A percentile compares a stretch with the other conserved stretches of the same genome.
Evolutionary conservation across 1,140 invertebrate genomes (phyloP).

Genomic region (Eriocheir sinensis): DNA sequence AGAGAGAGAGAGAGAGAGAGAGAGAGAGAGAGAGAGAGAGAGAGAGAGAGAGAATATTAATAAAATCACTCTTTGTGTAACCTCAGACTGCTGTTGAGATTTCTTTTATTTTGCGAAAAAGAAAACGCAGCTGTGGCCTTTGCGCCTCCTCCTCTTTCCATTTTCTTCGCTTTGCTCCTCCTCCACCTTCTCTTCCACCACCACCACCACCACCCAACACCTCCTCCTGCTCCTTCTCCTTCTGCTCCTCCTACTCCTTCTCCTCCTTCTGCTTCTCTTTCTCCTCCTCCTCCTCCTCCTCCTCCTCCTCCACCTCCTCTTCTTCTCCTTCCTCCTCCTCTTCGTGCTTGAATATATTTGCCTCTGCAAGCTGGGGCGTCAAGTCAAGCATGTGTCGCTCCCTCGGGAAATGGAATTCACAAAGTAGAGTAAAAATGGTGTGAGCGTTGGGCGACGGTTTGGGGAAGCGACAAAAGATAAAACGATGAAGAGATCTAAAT

Average conservation of each 20-base stretch:
- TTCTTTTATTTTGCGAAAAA: neutral
- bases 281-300: conserved; percentile 17
- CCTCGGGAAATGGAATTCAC: conserved; percentile 3
- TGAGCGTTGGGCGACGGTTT: neutral
- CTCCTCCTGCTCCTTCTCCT: too few relatives aligned
- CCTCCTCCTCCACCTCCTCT: conserved; percentile 18
- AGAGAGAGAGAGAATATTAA: neutral
- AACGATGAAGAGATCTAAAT: too few relatives aligned
- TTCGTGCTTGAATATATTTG: conserved; percentile 7
- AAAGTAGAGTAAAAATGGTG: neutral
- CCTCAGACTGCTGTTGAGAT: neutral
- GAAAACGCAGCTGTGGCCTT: neutral
- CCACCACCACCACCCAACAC: too few relatives aligned
- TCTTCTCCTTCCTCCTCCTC: conserved; percentile 19
- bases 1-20: neutral
- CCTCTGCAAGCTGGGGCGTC: neutral
- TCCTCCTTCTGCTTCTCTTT: neutral
- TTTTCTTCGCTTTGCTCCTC: too few relatives aligned
- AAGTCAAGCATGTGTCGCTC: conserved; percentile 22
- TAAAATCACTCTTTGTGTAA: neutral
- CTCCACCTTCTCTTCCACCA: conserved; percentile 18
- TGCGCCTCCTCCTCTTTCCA: neutral
- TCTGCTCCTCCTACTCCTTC: neutral
- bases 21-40: conserved; percentile 22
- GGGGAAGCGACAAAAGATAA: neutral